Percentiles rank a stretch among this genome's conserved stretches.
phyloP scores from a whole-genome alignment of 2,888 invertebrate genomes.

The Eupithecia insigniata region DNA sequence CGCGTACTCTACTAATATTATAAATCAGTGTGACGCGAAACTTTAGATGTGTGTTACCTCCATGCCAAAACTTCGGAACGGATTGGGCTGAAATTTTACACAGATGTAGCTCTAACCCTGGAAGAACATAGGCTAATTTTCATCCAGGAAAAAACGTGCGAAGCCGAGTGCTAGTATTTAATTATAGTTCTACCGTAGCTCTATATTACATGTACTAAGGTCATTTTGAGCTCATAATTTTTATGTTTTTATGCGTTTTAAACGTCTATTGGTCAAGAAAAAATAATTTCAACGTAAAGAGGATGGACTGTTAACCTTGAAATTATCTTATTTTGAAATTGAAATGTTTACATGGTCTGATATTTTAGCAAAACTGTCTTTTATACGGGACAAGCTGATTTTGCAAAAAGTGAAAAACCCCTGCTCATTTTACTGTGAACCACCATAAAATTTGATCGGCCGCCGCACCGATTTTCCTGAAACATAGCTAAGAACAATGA shows the following conservation, averaged over 20 bases:
- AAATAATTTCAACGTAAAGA: too few relatives aligned
- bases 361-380: not conserved
- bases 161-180: not conserved
- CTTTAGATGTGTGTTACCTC: too few relatives aligned
- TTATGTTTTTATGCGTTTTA: not conserved
- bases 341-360: too few relatives aligned
- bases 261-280: not conserved
- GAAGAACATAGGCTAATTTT: not conserved
- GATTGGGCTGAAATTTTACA: too few relatives aligned
- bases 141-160: not conserved
- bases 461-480: not conserved
- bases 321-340: not conserved
- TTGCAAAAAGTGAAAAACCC: not conserved
- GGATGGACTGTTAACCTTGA: not conserved
- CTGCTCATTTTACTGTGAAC: not conserved
- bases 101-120: too few relatives aligned
- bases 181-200: too few relatives aligned
- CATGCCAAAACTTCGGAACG: too few relatives aligned
- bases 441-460: not conserved
- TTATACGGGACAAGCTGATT: not conserved
- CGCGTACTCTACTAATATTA: too few relatives aligned
- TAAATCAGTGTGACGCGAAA: too few relatives aligned
- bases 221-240: not conserved
- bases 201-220: not conserved
- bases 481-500: not conserved